Evolutionary conservation across 2,113 vertebrate species (phyloP), one percentile per base, ranked within the genome.

Genomic region (Chloroceryle aenea): DNA sequence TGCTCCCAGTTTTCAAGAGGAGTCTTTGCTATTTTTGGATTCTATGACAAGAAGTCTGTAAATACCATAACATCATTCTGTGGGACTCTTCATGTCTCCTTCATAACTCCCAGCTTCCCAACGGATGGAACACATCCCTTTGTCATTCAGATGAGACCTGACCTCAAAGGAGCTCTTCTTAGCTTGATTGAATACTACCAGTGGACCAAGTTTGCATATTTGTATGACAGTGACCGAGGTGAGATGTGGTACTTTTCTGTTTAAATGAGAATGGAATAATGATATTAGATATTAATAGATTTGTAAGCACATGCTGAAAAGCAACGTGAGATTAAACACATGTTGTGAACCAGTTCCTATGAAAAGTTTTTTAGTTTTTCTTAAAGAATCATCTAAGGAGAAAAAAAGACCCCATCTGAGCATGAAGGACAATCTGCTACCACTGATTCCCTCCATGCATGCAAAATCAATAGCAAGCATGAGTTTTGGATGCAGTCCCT

Each of bases 1-100:
- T 99, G 99, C 97, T 99, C 99, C 88, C 99, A 99, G 98, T 99
- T 99, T 98, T 99, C 99, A 78, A 99, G 99, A 98, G 99, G 99
- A 92, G 99, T 99, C 68, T 99, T 99, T 95, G 99, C 99, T 97
- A 99, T 99, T 98, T 99, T 99, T 97, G 99, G 99, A 97, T 99
- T 99, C 98, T 99, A 99, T 45, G 99, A 99, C 98, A 99, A 99
- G 98, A 99, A 99, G 98, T 99, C 99, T 58, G 99, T 99, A 95
- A 99, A 99, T 97, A 99, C 99, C 89, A 99, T 99, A 98, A 99
- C 99, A 29, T 99, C 99, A 0, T 99, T 99, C 93, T 99, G 99
- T 67, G 99, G 99, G 85, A 99, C 99, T 9, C 99, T 99, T 73
- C 99, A 99, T 15, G 99, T 99, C 89, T 99, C 99, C 96, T 99